Conservation (phyloP, 1,140 invertebrate species). For the Heliconius nattereri region DNA sequence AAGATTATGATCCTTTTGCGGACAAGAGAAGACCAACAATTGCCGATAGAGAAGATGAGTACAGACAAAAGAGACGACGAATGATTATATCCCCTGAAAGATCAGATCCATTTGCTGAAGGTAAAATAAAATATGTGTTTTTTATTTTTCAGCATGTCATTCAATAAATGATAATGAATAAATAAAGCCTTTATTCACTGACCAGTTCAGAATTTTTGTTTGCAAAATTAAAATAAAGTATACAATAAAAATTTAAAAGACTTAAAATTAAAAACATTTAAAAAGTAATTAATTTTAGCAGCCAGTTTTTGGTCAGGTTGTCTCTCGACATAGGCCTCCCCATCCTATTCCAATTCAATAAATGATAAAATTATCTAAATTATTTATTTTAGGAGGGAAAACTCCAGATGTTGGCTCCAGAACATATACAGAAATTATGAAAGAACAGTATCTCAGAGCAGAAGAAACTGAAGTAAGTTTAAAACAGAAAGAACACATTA, state of each 20-base stretch:
- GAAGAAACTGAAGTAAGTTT: constrained; percentile 91
- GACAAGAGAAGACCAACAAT: constrained; percentile 95
- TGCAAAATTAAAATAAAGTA: too few relatives aligned
- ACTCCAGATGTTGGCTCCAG: constrained; percentile 97
- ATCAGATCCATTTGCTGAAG: constrained; percentile 98
- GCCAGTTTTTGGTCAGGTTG: too few relatives aligned
- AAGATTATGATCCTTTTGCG: constrained; percentile 98
- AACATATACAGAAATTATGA: constrained; percentile 98
- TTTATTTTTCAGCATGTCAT: neutral
- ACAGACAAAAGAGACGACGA: constrained; percentile 91
- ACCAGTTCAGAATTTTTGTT: too few relatives aligned
- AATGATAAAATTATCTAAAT: constrained; percentile 10
- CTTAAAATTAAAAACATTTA: too few relatives aligned
- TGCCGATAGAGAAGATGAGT: constrained; percentile 98
- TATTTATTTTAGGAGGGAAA: constrained; percentile 93
- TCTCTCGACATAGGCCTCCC: too few relatives aligned
- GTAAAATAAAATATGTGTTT: constrained; percentile 78
- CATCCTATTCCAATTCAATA: too few relatives aligned
- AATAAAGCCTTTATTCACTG: too few relatives aligned
- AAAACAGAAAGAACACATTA: constrained; percentile 5
- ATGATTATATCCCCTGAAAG: constrained; percentile 98
- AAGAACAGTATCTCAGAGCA: constrained; percentile 93
- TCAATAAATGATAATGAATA: too few relatives aligned
- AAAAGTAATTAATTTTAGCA: too few relatives aligned
- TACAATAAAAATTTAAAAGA: too few relatives aligned